A percentile compares a stretch with the other conserved stretches of the same genome.
phyloP scores from a whole-genome alignment of 1,140 invertebrate species.

The Lepidurus arcticus region DNA sequence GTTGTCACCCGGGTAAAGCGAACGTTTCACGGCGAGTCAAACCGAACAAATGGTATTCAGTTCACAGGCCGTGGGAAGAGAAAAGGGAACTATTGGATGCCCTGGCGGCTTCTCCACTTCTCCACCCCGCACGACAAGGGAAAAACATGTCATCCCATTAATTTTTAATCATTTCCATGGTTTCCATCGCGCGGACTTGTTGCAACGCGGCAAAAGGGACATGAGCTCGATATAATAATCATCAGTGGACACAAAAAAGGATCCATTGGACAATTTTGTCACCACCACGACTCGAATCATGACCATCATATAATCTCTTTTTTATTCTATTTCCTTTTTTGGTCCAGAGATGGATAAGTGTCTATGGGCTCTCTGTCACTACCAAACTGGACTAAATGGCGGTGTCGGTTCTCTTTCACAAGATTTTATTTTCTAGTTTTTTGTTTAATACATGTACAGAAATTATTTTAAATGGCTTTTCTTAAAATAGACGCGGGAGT shows the following conservation, averaged over 20 bases:
- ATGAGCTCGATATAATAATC: background rate
- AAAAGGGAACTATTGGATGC: background rate
- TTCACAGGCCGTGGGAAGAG: conserved; percentile 20
- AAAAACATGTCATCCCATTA: background rate
- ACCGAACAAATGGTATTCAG: background rate
- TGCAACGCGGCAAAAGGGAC: background rate
- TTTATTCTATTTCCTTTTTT: background rate
- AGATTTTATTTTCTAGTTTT: background rate
- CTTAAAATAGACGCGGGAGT: too few species aligned
- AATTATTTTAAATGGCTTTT: too few species aligned
- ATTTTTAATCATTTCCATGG: background rate
- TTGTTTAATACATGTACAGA: too few species aligned
- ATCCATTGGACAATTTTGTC: background rate
- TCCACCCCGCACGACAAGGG: background rate
- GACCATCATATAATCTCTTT: background rate
- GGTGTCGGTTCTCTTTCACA: background rate
- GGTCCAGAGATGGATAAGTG: too few species aligned
- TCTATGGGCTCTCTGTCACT: background rate
- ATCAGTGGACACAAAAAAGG: background rate
- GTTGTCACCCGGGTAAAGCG: background rate
- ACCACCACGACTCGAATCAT: background rate
- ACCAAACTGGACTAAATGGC: background rate
- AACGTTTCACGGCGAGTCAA: background rate
- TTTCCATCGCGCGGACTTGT: background rate
- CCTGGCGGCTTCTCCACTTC: background rate